Conservation (phyloP, 1,140 invertebrate species). For the Adoxophyes honmai region DNA sequence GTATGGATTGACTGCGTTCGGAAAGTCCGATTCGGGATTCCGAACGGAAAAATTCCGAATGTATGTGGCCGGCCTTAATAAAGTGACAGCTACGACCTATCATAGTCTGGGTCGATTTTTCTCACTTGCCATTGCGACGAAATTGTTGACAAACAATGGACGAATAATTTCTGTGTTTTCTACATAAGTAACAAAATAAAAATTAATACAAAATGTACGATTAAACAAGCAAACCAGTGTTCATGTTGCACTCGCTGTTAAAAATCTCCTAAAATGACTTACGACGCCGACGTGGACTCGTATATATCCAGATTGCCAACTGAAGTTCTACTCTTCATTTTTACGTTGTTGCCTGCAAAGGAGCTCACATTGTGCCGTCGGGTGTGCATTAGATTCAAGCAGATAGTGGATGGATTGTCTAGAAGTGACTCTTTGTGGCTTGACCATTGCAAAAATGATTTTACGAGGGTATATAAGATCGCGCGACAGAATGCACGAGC, state of each 20-base stretch:
- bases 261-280: background rate
- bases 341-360: slow-evolving; percentile 37
- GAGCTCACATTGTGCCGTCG: slow-evolving; percentile 38
- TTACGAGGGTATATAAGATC: slow-evolving; percentile 25
- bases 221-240: background rate
- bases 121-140: background rate
- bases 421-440: slow-evolving; percentile 40
- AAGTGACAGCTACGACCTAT: slow-evolving; percentile 3
- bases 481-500: slow-evolving; percentile 29
- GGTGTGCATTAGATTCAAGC: slow-evolving; percentile 44
- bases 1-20: no score
- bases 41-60: no score
- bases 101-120: background rate
- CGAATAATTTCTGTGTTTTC: background rate
- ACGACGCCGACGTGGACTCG: background rate
- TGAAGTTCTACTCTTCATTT: slow-evolving; percentile 45
- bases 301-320: slow-evolving; percentile 29
- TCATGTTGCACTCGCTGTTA: background rate
- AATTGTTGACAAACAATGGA: slow-evolving; percentile 7
- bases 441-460: slow-evolving; percentile 40
- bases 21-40: no score
- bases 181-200: background rate
- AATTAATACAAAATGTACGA: background rate
- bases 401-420: slow-evolving; percentile 37
- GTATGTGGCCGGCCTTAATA: no score